A percentile compares a stretch with the other conserved stretches of the same genome.
These are phyloP conservation scores for Melitaea athalia DNA, from an alignment of 2,888 invertebrate species.

Conservation along the genomic window DNA sequence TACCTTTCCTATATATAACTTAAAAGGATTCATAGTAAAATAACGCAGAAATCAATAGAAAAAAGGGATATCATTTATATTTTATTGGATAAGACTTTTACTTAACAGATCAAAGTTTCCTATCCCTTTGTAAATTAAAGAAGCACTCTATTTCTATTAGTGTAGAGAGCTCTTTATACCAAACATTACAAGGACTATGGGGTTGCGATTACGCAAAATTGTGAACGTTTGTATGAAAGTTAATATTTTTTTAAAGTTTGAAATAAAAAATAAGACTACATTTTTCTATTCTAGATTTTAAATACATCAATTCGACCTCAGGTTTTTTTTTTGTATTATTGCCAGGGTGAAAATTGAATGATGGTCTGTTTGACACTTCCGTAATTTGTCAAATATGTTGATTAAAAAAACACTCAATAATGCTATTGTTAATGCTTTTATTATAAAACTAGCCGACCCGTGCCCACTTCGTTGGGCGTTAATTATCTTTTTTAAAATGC, in stretches of 20 bases:
- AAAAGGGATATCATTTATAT: not conserved
- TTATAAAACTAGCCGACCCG: too few relatives aligned
- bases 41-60: not conserved
- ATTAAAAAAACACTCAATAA: too few relatives aligned
- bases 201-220: not conserved
- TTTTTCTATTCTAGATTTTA: too few relatives aligned
- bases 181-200: slow-evolving; percentile 1
- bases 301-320: not conserved
- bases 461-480: too few relatives aligned
- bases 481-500: too few relatives aligned
- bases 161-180: slow-evolving; percentile 4
- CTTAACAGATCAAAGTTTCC: slow-evolving; percentile 12
- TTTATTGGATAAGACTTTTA: slow-evolving; percentile 8
- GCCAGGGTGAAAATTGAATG: too few relatives aligned
- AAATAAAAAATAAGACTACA: too few relatives aligned
- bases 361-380: too few relatives aligned
- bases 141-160: slow-evolving; percentile 9
- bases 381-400: too few relatives aligned
- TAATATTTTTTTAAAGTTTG: too few relatives aligned
- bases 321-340: too few relatives aligned
- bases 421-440: too few relatives aligned
- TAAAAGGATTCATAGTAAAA: not conserved
- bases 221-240: not conserved
- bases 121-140: slow-evolving; percentile 9
- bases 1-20: not conserved